Percentiles rank a stretch among this genome's conserved stretches.
Evolutionary conservation across 2,797 vertebrate genomes (phyloP).

Genomic region (Acomys russatus): DNA sequence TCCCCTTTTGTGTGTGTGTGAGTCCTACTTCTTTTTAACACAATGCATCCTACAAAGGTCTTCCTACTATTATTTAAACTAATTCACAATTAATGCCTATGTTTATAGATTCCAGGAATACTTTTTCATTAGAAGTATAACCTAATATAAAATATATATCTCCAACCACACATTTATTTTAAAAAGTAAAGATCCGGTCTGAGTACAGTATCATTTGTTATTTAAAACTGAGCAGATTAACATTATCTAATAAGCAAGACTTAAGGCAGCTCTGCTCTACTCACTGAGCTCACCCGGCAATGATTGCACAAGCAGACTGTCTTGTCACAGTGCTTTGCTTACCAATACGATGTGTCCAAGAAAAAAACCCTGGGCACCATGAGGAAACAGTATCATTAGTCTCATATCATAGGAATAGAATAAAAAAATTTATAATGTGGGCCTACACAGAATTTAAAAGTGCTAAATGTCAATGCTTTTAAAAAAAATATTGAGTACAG

Average conservation of each 20-base stretch:
- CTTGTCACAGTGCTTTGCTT: constrained; percentile 60
- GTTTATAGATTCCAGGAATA: constrained; percentile 46
- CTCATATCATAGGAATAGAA: constrained; percentile 58
- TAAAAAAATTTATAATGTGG: constrained; percentile 12
- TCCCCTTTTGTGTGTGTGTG: neutral
- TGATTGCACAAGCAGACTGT: constrained; percentile 51
- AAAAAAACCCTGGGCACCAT: constrained; percentile 63
- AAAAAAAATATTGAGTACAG: neutral
- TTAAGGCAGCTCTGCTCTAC: constrained; percentile 38
- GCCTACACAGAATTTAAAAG: constrained; percentile 57
- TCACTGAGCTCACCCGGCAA: constrained; percentile 59
- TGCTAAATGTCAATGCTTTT: constrained; percentile 46
- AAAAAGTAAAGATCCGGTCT: constrained; percentile 64
- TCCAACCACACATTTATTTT: constrained; percentile 57
- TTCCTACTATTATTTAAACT: constrained; percentile 47
- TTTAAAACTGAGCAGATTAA: constrained; percentile 62
- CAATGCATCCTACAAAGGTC: constrained; percentile 38
- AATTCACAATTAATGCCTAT: constrained; percentile 45
- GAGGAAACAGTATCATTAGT: constrained; percentile 54
- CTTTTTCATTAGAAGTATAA: constrained; percentile 55
- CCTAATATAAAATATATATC: constrained; percentile 43
- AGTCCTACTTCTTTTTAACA: constrained; percentile 46
- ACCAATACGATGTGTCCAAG: constrained; percentile 49
- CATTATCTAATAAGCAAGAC: constrained; percentile 57
- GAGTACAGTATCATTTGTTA: constrained; percentile 34